Base-by-base conservation (phyloP, 2,888 invertebrate genomes). In the Lepeophtheirus nordmannii region DNA sequence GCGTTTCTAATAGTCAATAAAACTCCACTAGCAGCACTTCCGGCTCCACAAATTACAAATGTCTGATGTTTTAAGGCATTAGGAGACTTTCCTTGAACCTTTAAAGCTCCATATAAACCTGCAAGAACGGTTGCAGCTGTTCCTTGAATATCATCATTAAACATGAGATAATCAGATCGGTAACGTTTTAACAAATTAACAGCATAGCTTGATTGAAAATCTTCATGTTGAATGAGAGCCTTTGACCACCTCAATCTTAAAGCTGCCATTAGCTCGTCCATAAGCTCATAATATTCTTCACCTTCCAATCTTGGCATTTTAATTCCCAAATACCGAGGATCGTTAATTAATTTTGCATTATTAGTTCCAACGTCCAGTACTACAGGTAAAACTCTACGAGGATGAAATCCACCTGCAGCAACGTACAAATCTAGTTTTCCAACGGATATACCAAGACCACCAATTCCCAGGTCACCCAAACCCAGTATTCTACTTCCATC, bases 321-420 rank as follows among this genome's bases (percentile, higher is more conserved):
- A 3, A 65, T 11, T 10, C 65, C 65, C 17, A 62, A 20, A 37
- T 46, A 64, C 3, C 37, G 17, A 22, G 65, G 65, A 30, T 65
- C 65, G 20, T 53, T 39, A 11, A 58, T 30, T 17, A 65, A 39
- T 23, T 30, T 65, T 9, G 58, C 14, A 11, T 65, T 65, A 20
- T 57, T 58, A 20, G 65, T 65, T 14, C 65, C 65, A 58, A 58
- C 23, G 11, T 65, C 65, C n/a, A 65, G 23, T 22, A 65, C 65
- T n/a, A 14, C n/a, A 30, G 65, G 65, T 7, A 65, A 30, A 1
- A 65, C 65, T 58, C 65, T 20, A 10, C 58, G 20, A 22, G 65
- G 65, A 65, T 65, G 65, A 37, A 65, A 65, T 9, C 65, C 65
- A 37, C 65, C 65, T 37, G 65, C 65, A n/a, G 65, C 65, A n/a